Base-by-base conservation (phyloP, 2,113 vertebrate species). In the Festucalex cinctus region DNA sequence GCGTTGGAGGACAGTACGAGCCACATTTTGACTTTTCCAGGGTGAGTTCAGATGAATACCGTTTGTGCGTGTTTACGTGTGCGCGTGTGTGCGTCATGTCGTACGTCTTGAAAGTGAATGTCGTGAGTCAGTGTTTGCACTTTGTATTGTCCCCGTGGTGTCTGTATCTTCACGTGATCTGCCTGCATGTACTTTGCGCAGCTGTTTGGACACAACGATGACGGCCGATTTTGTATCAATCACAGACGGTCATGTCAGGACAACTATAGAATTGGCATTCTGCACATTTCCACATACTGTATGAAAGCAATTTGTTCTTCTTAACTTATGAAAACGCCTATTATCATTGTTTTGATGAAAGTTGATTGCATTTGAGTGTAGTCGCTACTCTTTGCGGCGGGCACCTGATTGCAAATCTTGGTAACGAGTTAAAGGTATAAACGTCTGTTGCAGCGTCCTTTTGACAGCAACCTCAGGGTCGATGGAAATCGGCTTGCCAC, bases 401-500 rank as follows among this genome's bases (percentile, higher is more conserved):
- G 56, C 76, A 78, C 69, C 67, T 59, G 22, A 1, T n/a, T 69
- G 5, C 1, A 51, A 48, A 57, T 77, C 68, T 53, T 65, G 62
- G 59, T 83, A 32, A 54, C 35, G 70, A 88, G 91, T 94, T 95
- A 93, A 94, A 90, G 88, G 91, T 94, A 81, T 93, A 93, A 85
- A 89, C 83, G 79, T 99, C 93, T 99, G 91, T 99, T 99, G 86
- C 97, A 99, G 97, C 95, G 95, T 88, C 96, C 96, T 92, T 96
- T 95, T 95, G 96, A 98, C 96, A 93, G 91, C 91, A 94, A 89
- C 87, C 94, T 98, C 92, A 94, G 92, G 94, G 84, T 87, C 87
- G 93, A 97, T 91, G 96, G 97, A 91, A 99, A 99, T 98, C 97
- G 97, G 93, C 95, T 99, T 94, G 96, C 97, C 73, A 99, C 96